These are phyloP conservation scores for Clostera curtula DNA, from an alignment of 2,888 invertebrate genomes.

Conservation along the genomic window DNA sequence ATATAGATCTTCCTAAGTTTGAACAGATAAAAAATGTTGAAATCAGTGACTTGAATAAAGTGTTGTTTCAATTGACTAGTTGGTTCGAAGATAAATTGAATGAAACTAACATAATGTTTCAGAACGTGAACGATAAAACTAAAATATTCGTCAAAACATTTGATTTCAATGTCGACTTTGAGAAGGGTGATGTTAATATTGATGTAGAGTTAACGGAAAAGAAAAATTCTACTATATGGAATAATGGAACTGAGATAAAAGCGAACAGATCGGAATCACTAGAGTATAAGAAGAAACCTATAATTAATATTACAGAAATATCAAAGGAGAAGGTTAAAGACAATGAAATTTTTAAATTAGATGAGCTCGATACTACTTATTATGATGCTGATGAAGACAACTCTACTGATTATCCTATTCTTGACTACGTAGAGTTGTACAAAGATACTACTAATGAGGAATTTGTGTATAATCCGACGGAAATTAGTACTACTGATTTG, in stretches of 20 bases:
- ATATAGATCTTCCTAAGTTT: constrained; percentile 21
- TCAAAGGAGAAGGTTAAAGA: constrained; percentile 15
- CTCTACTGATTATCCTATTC: constrained; percentile 48
- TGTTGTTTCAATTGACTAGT: constrained; percentile 30
- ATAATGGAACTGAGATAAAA: background rate
- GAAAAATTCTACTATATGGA: background rate
- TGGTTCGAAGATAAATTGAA: constrained; percentile 36
- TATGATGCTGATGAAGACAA: constrained; percentile 38
- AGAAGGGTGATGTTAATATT: constrained; percentile 15
- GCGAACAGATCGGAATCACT: background rate
- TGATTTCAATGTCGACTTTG: constrained; percentile 25
- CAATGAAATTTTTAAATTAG: constrained; percentile 28
- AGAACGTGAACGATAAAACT: constrained; percentile 32
- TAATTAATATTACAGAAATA: constrained; percentile 9
- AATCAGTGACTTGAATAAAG: constrained; percentile 24
- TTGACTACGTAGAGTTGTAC: constrained; percentile 56
- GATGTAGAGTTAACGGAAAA: constrained; percentile 11
- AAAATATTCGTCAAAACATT: constrained; percentile 40
- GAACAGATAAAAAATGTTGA: constrained; percentile 23
- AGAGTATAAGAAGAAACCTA: constrained; percentile 1
- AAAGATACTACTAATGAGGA: constrained; percentile 58
- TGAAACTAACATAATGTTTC: constrained; percentile 18
- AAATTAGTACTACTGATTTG: constrained; percentile 2
- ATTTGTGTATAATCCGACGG: constrained; percentile 26
- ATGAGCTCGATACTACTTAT: constrained; percentile 22